Evolutionary conservation across 1,140 invertebrate genomes (phyloP), one percentile per base, ranked within the genome.

Genomic region (Samia ricini): DNA sequence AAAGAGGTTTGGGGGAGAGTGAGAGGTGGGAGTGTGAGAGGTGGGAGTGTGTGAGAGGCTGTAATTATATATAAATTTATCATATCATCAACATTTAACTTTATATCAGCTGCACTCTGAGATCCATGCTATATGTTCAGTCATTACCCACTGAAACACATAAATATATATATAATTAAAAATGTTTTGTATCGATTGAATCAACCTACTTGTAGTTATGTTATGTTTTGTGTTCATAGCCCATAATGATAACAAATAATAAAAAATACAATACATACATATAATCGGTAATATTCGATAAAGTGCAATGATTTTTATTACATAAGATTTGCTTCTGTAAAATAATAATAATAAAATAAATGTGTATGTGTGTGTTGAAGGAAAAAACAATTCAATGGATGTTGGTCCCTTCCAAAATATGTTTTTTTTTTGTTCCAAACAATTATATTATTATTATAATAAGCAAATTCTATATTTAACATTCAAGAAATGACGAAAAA

Each of bases 91-190:
- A 69, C 61, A 75, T n/a, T n/a, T 79, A 68, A 82, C 79, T 80
- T 72, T 81, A 61, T 78, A 66, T 73, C 76, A 85, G 87, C 85
- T 90, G 87, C 87, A 86, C 88, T 88, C 85, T 90, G 87, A 90
- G 87, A 88, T 88, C 87, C 82, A 86, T 84, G 82, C 85, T 82
- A 83, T 83, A 86, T 85, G 80, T 79, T 87, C 83, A 88, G 83
- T 85, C 74, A 79, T 79, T 78, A 85, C 79, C 72, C 77, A 85
- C 85, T 85, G 84, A 88, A 83, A 77, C 78, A 81, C 71, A 68
- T 72, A 76, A 79, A 83, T 74, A 79, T 79, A 83, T 71, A 83
- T 81, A 83, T n/a, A n/a, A n/a, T n/a, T 81, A 81, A 82, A 76
- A 77, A 79, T 63, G 79, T 84, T 85, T 83, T 85, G 81, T 88